Conservation (phyloP, 2,113 vertebrate species). For the Oryzias curvinotus region DNA sequence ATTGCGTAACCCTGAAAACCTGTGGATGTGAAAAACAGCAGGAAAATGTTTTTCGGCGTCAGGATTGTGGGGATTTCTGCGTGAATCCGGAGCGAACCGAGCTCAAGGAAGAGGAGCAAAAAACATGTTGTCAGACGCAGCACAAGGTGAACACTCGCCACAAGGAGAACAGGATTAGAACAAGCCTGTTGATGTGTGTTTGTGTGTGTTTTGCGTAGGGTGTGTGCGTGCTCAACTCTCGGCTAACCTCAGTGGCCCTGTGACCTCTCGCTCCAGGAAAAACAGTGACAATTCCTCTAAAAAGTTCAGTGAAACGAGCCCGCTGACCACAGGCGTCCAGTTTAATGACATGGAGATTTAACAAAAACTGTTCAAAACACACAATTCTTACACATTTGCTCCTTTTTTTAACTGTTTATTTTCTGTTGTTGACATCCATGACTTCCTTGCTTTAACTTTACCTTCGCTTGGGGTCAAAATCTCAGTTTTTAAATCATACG, state of each 20-base stretch:
- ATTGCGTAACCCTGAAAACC: conserved; percentile 24
- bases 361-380: conserved; percentile 1
- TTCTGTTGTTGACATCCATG: conserved; percentile 4
- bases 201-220: too few relatives aligned
- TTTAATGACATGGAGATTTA: background rate
- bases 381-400: background rate
- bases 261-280: conserved; percentile 28
- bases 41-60: conserved; percentile 44
- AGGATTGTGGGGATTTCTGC: background rate
- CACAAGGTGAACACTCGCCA: conserved; percentile 17
- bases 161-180: conserved; percentile 3
- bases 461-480: conserved; percentile 6
- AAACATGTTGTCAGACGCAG: conserved; percentile 28
- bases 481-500: conserved; percentile 33
- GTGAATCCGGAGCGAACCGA: conserved; percentile 11
- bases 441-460: conserved; percentile 16
- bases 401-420: conserved; percentile 2
- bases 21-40: conserved; percentile 12
- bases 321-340: conserved; percentile 15
- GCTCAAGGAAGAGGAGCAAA: conserved; percentile 15
- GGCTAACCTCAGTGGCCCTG: conserved; percentile 37
- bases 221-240: conserved; percentile 30
- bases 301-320: conserved; percentile 26
- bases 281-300: conserved; percentile 28
- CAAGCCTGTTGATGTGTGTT: background rate